Base-by-base conservation (phyloP, 2,113 vertebrate genomes). In the Pungitius pungitius region DNA sequence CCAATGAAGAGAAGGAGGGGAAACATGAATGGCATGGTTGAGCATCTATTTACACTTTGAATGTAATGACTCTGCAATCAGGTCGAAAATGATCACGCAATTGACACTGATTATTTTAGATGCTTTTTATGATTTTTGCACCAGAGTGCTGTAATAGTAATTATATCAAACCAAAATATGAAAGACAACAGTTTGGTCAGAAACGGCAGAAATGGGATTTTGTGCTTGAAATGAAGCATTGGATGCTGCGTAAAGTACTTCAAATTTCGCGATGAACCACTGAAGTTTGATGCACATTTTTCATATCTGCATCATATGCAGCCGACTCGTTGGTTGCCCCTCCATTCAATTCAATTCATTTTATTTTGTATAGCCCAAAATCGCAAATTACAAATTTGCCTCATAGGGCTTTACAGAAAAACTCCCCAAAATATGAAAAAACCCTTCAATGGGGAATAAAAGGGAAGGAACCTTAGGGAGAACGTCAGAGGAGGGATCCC, bases 221-320 rank as follows among this genome's bases (percentile, higher is more conserved):
- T 39, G 22, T n/a, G 17, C 57, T 15, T 17, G n/a, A 18, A 18
- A 11, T n/a, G 40, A 69, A 22, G 8, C 14, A 33, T 59, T 51
- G 30, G 14, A 57, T 17, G 18, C 54, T n/a, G 26, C 14, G 22
- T 6, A 20, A 10, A 47, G 52, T 17, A 55, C 52, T 55, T 47
- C 40, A 54, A 59, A 71, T 62, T 17, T 52, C 12, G 18, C 8
- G 15, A 70, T 9, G 26, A 39, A 45, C 39, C 20, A 7, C 26
- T 39, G 39, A 39, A 26, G 18, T 45, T 58, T 65, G 17, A 22
- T 35, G 17, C 12, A 54, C 57, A 61, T 20, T 56, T n/a, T 74
- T 81, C 49, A 8, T 61, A 40, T 51, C 33, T 73, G n/a, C n/a
- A n/a, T n/a, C n/a, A n/a, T 17, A 54, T 11, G 56, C 49, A 39